Base-by-base conservation (phyloP, 1,140 invertebrate species). In the Ganaspis sp. region DNA sequence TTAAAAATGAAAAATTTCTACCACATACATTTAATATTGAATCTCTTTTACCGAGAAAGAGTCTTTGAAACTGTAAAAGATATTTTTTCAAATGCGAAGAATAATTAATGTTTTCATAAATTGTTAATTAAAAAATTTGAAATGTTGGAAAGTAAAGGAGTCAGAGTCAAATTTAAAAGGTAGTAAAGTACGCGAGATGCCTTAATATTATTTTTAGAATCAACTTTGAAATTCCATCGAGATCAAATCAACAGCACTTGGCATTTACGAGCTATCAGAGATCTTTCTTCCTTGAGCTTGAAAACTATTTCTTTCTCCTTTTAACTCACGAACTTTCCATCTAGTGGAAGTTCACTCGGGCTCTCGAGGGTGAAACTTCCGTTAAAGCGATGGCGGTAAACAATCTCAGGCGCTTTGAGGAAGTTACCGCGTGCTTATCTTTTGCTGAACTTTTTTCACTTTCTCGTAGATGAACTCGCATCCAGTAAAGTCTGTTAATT, bases 141-240 rank as follows among this genome's bases (percentile, higher is more conserved):
- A n/a, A n/a, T n/a, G n/a, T n/a, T n/a, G n/a, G n/a, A n/a, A n/a
- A n/a, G n/a, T n/a, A n/a, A n/a, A n/a, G n/a, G n/a, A n/a, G n/a
- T n/a, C n/a, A n/a, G n/a, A n/a, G n/a, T n/a, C n/a, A n/a, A n/a
- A n/a, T n/a, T n/a, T n/a, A 34, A 34, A 17, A 19, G 45, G 17
- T 15, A 17, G 1, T 17, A 49, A 49, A 49, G 45, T n/a, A n/a
- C 45, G 15, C 45, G n/a, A 49, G 23, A 12, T 64, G 23, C 58
- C 15, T 34, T n/a, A 64, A 64, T 64, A 64, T 64, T 64, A 64
- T 64, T 64, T 64, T 34, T 64, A n/a, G 76, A 79, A 70, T 81
- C 77, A 70, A 77, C 76, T 83, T 77, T 78, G 77, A 81, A 81
- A 83, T 81, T 81, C 78, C 79, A 83, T 83, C 79, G 79, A 81